Evolutionary conservation across 2,888 invertebrate species (phyloP).

Genomic region (Uloborus plumipes): DNA sequence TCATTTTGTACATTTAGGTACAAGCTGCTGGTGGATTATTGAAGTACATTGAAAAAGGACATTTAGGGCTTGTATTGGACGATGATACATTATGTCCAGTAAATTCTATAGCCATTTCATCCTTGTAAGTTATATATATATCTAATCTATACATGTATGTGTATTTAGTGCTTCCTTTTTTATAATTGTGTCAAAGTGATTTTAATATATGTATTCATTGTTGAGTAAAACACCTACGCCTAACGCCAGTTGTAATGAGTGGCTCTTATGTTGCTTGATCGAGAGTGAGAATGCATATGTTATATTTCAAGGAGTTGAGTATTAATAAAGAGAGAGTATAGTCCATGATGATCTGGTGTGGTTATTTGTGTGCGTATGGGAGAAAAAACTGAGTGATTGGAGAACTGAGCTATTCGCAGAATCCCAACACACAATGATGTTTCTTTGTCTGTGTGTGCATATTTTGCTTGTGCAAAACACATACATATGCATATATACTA

Average conservation of each 20-base stretch:
- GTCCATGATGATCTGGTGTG: too few relatives aligned
- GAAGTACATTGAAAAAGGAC: conserved; percentile 77
- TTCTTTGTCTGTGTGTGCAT: neutral
- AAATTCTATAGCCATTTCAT: conserved; percentile 76
- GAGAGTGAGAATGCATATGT: too few relatives aligned
- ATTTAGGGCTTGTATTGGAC: conserved; percentile 71
- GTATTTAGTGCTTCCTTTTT: neutral
- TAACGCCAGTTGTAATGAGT: too few relatives aligned
- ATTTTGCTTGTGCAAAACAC: neutral
- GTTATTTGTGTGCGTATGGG: too few relatives aligned
- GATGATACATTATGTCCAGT: conserved; percentile 70
- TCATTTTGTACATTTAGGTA: conserved; percentile 70
- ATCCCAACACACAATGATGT: too few relatives aligned
- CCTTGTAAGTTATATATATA: conserved; percentile 75
- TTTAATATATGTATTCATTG: neutral
- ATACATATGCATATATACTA: conserved; percentile 7
- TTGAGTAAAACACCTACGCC: too few relatives aligned
- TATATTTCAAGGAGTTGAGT: too few relatives aligned
- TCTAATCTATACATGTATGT: neutral
- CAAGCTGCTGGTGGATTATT: conserved; percentile 82
- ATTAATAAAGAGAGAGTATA: too few relatives aligned
- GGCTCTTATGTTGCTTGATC: too few relatives aligned
- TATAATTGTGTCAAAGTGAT: neutral
- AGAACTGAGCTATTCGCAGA: too few relatives aligned
- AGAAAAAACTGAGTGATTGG: too few relatives aligned